These are phyloP conservation scores for Nyctibius grandis DNA, from an alignment of 2,797 vertebrate species.

Conservation along the genomic window DNA sequence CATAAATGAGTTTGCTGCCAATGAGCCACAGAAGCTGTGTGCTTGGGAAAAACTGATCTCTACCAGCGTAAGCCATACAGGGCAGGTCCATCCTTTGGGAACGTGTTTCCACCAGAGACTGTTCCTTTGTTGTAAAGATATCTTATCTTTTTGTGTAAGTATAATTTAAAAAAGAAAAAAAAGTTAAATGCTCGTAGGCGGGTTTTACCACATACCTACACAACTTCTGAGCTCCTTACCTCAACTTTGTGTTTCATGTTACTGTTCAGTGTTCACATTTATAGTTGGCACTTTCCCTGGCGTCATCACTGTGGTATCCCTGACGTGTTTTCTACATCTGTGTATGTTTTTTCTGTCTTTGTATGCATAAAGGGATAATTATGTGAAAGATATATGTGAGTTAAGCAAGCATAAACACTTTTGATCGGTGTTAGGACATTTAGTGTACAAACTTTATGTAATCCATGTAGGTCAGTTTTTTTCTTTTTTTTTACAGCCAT, in stretches of 20 bases:
- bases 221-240: neutral
- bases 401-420: neutral
- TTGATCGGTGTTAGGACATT: neutral
- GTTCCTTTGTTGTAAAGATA: neutral
- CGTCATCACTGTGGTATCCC: neutral
- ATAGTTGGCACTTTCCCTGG: neutral
- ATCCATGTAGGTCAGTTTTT: neutral
- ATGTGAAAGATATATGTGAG: neutral
- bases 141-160: fast-evolving
- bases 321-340: neutral
- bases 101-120: neutral
- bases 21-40: neutral
- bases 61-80: neutral
- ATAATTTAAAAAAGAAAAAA: neutral
- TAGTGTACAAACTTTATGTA: neutral
- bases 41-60: neutral
- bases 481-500: neutral
- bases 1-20: neutral
- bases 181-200: fast-evolving
- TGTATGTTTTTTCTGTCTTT: neutral
- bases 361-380: neutral
- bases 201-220: neutral
- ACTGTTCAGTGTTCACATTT: neutral
- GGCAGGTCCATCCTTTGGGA: neutral
- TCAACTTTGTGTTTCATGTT: neutral